phyloP scores from a whole-genome alignment of 2,797 vertebrate genomes.

The Labeo calbasu region DNA sequence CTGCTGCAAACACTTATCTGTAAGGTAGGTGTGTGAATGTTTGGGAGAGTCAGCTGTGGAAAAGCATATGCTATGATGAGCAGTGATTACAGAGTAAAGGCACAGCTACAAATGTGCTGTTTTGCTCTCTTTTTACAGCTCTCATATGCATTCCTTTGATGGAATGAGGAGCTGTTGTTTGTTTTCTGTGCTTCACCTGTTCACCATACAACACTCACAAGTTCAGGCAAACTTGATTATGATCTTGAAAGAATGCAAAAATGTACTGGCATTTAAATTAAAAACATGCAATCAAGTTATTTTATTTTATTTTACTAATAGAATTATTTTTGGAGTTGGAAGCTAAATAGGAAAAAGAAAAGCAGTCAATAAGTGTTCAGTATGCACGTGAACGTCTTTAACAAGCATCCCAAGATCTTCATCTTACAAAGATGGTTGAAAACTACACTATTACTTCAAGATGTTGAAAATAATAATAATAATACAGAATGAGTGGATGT shows the following conservation, averaged over 20 bases:
- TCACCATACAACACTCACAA: not conserved
- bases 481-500: not conserved
- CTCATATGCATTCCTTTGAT: constrained; percentile 45
- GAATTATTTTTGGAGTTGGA: not conserved
- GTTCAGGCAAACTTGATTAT: not conserved
- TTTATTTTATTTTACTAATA: not conserved
- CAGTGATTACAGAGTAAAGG: constrained; percentile 53
- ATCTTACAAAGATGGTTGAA: not conserved
- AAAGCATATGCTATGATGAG: constrained; percentile 17
- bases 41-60: constrained; percentile 4
- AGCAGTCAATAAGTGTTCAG: not conserved
- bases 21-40: not conserved
- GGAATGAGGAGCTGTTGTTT: constrained; percentile 12
- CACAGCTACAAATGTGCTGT: constrained; percentile 38
- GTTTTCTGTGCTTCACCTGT: not conserved
- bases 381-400: not conserved
- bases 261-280: no score
- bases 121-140: constrained; percentile 43
- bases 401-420: not conserved
- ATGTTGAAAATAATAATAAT: not conserved
- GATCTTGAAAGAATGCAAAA: not conserved
- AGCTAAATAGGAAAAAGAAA: not conserved
- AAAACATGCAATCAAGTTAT: no score
- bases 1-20: not conserved
- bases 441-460: not conserved